phyloP scores from a whole-genome alignment of 1,140 invertebrate genomes.

The Geopemphigus sp. region DNA sequence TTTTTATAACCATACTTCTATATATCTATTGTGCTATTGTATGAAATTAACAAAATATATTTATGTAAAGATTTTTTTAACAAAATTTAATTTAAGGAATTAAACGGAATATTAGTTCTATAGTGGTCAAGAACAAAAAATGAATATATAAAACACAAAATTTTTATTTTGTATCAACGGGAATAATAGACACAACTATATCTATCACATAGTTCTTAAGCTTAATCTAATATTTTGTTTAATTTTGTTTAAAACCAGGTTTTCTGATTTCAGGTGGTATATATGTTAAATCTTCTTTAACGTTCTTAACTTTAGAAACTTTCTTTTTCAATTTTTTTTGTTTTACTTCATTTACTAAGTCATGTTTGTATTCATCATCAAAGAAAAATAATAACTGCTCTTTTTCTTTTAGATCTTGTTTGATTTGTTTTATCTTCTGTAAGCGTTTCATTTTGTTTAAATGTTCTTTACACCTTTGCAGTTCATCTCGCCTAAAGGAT shows the following conservation, averaged over 20 bases:
- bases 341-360: constrained; percentile 65
- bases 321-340: constrained; percentile 40
- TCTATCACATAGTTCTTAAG: neutral
- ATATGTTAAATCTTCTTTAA: constrained; percentile 51
- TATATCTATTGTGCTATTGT: no score
- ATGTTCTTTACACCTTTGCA: constrained; percentile 59
- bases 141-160: neutral
- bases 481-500: constrained; percentile 56
- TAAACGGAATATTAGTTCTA: no score
- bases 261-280: constrained; percentile 52
- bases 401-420: constrained; percentile 61
- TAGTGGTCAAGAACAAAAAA: no score
- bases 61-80: no score
- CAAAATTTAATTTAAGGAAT: no score
- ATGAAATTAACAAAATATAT: no score
- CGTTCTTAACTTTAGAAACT: constrained; percentile 17
- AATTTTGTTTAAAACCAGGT: constrained; percentile 38
- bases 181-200: neutral
- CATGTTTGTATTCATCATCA: constrained; percentile 71
- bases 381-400: constrained; percentile 75
- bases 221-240: neutral
- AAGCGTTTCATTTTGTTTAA: constrained; percentile 60
- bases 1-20: no score
- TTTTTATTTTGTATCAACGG: neutral
- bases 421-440: constrained; percentile 62